A percentile compares a stretch with the other conserved stretches of the same genome.
These are phyloP conservation scores for Xanthorhoe designata DNA, from an alignment of 2,888 invertebrate species.

Conservation along the genomic window DNA sequence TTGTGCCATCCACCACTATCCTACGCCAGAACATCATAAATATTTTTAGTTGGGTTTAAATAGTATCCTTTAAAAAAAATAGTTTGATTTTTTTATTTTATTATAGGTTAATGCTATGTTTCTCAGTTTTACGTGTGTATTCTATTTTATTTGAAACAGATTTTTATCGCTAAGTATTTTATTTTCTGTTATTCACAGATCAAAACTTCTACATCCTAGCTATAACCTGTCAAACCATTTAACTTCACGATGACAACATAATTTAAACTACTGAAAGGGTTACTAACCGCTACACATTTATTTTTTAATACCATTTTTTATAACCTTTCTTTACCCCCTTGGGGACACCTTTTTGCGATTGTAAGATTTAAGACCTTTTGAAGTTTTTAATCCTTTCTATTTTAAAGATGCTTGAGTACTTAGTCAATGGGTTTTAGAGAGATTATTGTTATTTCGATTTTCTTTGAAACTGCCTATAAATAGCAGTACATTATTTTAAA, in stretches of 20 bases:
- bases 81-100: too few species aligned
- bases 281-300: constrained; percentile 66
- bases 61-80: too few species aligned
- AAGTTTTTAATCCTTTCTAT: constrained; percentile 51
- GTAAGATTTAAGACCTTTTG: constrained; percentile 53
- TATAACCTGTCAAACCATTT: constrained; percentile 57
- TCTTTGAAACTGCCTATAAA: not conserved
- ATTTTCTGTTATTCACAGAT: constrained; percentile 32
- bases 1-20: too few species aligned
- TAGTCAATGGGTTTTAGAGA: constrained; percentile 58
- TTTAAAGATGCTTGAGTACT: constrained; percentile 57
- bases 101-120: too few species aligned
- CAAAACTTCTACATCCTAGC: constrained; percentile 37
- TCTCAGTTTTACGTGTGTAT: too few species aligned
- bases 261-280: constrained; percentile 63
- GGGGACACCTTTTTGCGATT: constrained; percentile 40
- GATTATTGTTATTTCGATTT: constrained; percentile 37
- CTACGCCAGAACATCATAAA: too few species aligned
- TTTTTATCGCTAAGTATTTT: too few species aligned
- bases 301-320: constrained; percentile 49
- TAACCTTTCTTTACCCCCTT: constrained; percentile 49
- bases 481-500: too few species aligned
- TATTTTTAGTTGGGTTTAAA: too few species aligned
- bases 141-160: too few species aligned
- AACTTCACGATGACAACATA: constrained; percentile 65